phyloP scores from a whole-genome alignment of 35 echinoderm and acorn worm genomes.

The Patiria miniata region DNA sequence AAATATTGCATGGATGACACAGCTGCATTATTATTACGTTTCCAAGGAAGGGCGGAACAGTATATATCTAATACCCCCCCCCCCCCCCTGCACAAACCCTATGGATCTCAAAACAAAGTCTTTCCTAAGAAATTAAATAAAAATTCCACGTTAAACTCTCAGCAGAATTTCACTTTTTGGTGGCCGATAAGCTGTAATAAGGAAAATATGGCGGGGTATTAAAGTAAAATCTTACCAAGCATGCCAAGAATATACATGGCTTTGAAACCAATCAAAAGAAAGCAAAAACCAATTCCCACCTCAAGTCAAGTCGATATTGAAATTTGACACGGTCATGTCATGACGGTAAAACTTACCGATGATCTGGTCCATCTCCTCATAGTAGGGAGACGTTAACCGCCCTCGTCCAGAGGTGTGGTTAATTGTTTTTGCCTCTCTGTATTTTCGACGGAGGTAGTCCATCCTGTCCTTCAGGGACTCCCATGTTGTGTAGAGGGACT shows the following conservation, averaged over 20 bases:
- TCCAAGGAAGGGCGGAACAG: neutral
- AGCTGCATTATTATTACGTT: no score
- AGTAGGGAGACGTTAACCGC: conserved; percentile 17
- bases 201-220: no score
- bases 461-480: conserved; percentile 27
- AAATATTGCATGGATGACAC: conserved; percentile 13
- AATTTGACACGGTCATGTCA: neutral
- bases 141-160: no score
- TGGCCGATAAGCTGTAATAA: no score
- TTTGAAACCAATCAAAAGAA: no score
- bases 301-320: neutral
- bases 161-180: no score
- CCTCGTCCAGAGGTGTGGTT: conserved; percentile 27
- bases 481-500: conserved; percentile 29
- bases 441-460: conserved; percentile 21
- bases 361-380: conserved; percentile 33
- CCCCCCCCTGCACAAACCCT: no score
- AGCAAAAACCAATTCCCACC: neutral
- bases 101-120: no score
- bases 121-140: no score
- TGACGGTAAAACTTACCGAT: conserved; percentile 18
- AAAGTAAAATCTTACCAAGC: no score
- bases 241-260: no score
- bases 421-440: conserved; percentile 16
- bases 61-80: no score